Evolutionary conservation across 2,797 vertebrate genomes (phyloP), one percentile per base, ranked within the genome.

Genomic region (Moxostoma hubbsi): DNA sequence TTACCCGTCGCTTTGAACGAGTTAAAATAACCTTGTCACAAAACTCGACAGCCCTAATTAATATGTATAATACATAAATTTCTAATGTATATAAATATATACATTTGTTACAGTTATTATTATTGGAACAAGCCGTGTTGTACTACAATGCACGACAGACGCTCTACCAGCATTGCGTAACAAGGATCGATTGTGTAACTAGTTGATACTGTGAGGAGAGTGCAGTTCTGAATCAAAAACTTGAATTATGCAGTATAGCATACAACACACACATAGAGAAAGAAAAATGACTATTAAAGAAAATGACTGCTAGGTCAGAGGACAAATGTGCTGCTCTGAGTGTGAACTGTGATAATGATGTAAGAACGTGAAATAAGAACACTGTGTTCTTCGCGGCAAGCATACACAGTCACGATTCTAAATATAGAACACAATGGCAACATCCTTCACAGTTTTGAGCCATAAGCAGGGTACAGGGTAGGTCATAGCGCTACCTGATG

Each of bases 101-200:
- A 24, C 24, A 24, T 24, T 24, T 24, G 3, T 24, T 24, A 24
- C 24, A 24, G 3, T 24, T 24, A 24, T 11, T 59, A 24, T 4
- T 61, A 36, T 36, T 36, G 36, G 36, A n/a, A 54, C 12, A 54
- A 54, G 53, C 12, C 53, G 59, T 49, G 13, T 7, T 7, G 43
- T 36, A 36, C 61, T 63, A 36, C 36, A 63, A 8, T 62, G 15
- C 15, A 58, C 6, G 55, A 58, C 15, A 58, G 55, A 58, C 55
- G 8, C 55, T 9, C 15, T 15, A 36, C 49, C 62, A 69, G 51
- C 49, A 61, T 75, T 78, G 59, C 61, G 36, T 74, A 82, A 82
- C 16, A 55, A 58, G 15, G 18, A 76, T 13, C 7, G 12, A 57
- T 81, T 61, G 66, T 67, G 61, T 67, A n/a, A 84, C 49, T 6